Evolutionary conservation across 2,797 vertebrate genomes (phyloP).

Genomic region (Diceros bicornis): DNA sequence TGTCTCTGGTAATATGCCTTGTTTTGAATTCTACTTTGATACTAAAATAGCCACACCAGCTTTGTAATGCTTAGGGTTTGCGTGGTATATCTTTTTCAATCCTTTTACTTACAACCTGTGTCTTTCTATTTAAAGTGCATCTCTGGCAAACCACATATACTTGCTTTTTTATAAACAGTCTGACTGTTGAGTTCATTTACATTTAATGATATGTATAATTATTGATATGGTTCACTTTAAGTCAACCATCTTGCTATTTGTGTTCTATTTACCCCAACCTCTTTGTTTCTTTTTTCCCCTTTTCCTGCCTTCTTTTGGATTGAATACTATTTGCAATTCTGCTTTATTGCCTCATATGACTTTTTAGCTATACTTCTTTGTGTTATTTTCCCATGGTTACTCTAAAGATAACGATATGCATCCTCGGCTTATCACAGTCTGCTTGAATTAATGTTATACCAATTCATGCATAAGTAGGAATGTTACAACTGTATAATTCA

Average conservation of each 20-base stretch:
- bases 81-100: neutral
- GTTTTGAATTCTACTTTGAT: neutral
- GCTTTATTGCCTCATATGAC: neutral
- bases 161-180: neutral
- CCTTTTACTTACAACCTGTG: constrained; percentile 24
- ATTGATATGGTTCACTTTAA: neutral
- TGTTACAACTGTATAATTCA: neutral
- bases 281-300: neutral
- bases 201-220: neutral
- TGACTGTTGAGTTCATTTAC: neutral
- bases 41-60: neutral
- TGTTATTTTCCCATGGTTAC: neutral
- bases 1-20: neutral
- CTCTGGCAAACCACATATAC: neutral
- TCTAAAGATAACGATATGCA: neutral
- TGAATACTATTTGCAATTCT: neutral
- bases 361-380: neutral
- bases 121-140: neutral
- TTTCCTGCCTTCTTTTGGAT: neutral
- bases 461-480: neutral
- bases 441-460: neutral
- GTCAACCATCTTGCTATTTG: neutral
- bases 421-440: neutral
- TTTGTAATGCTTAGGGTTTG: neutral
- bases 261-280: neutral